Conservation (phyloP, 2,888 invertebrate species). For the Periphyllus acericola region DNA sequence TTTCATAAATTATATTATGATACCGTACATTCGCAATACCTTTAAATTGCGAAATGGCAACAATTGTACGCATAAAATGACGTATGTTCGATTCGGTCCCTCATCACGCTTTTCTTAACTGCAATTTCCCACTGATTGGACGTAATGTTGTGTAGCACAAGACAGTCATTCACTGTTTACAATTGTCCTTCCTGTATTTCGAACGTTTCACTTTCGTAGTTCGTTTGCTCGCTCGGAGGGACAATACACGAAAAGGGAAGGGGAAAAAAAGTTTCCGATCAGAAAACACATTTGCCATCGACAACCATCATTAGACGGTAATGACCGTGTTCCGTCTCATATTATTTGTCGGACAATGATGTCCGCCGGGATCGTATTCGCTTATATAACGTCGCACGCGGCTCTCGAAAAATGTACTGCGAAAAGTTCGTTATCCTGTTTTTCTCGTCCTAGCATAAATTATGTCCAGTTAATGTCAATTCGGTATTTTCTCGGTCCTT, state of each 20-base stretch:
- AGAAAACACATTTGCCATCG: conserved; percentile 17
- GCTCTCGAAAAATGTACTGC: not conserved
- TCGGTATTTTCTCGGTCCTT: not conserved
- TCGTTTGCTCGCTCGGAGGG: conserved; percentile 21
- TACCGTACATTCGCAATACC: not conserved
- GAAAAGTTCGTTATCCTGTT: not conserved
- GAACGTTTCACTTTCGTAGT: conserved; percentile 23
- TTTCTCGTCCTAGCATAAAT: not conserved
- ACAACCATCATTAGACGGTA: conserved; percentile 51
- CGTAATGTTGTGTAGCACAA: not conserved
- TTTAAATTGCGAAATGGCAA: not conserved
- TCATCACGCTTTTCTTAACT: not conserved
- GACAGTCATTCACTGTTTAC: conserved; percentile 28
- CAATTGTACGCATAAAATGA: not conserved
- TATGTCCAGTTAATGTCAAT: conserved; percentile 13
- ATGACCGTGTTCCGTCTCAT: conserved; percentile 45
- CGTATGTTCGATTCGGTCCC: not conserved
- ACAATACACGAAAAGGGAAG: conserved; percentile 33
- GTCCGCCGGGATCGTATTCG: not conserved
- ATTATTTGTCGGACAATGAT: conserved; percentile 39
- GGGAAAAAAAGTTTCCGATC: conserved; percentile 30
- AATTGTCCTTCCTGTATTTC: conserved; percentile 16
- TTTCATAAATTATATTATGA: not conserved
- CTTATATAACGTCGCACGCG: not conserved
- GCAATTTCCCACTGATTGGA: not conserved